phyloP scores from a whole-genome alignment of 2,113 vertebrate species.

The Ginglymostoma cirratum region DNA sequence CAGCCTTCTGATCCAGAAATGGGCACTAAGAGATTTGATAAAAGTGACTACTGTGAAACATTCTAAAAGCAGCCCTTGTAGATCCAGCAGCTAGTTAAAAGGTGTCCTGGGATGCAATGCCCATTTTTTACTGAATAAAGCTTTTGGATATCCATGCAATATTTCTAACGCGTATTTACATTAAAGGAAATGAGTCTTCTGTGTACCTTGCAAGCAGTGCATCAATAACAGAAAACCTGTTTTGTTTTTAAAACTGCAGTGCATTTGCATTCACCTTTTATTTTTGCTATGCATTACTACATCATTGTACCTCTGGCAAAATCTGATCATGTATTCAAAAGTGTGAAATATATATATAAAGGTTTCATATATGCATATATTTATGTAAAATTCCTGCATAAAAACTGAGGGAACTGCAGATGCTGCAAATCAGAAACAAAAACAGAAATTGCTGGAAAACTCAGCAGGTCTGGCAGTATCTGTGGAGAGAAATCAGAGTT shows the following conservation, averaged over 20 bases:
- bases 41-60: neutral
- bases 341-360: neutral
- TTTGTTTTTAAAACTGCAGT: too few species aligned
- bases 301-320: neutral
- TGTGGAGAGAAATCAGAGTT: neutral
- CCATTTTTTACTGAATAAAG: neutral
- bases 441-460: neutral
- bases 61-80: neutral
- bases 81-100: neutral
- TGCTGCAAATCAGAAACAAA: neutral
- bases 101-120: neutral
- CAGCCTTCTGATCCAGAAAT: neutral
- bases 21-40: neutral
- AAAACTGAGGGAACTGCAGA: neutral
- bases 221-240: neutral
- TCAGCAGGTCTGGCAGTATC: neutral
- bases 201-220: neutral
- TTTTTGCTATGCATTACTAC: neutral
- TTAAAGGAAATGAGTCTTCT: neutral
- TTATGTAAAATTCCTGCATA: neutral
- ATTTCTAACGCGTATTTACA: neutral
- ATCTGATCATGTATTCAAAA: neutral
- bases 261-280: neutral
- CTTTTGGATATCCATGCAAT: neutral
- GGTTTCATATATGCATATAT: too few species aligned